These are phyloP conservation scores for Spinus olivaceus DNA, from an alignment of 2,797 vertebrate species.

Conservation along the genomic window DNA sequence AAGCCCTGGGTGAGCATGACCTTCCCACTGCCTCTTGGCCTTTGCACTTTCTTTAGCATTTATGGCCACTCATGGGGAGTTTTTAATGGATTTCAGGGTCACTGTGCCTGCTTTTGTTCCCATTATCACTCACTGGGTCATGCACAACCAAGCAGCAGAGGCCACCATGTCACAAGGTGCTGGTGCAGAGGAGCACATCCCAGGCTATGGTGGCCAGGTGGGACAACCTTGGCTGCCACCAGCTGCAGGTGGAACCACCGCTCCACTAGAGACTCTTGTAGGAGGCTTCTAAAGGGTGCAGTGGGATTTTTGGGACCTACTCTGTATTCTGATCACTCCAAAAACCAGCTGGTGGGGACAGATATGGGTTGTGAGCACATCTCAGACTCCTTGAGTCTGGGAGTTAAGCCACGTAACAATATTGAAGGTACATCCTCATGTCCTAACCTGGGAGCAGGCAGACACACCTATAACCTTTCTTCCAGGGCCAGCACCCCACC, in stretches of 20 bases:
- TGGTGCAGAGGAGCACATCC: not conserved
- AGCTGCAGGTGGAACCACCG: not conserved
- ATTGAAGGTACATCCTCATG: not conserved
- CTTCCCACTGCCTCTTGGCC: not conserved
- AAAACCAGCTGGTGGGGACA: not conserved
- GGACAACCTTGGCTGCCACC: not conserved
- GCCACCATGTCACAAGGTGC: accelerated
- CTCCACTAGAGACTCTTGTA: not conserved
- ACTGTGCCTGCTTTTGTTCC: accelerated
- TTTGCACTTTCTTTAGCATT: not conserved
- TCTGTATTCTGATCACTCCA: not conserved
- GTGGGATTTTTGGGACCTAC: accelerated
- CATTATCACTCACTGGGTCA: accelerated
- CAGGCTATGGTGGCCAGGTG: not conserved
- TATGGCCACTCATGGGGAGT: not conserved
- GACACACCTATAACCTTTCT: not conserved
- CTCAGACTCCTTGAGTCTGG: not conserved
- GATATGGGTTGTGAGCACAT: not conserved
- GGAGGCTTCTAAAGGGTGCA: not conserved
- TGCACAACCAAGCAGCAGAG: not conserved
- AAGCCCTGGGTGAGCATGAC: not conserved
- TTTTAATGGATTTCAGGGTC: not conserved
- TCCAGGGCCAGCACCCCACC: not conserved
- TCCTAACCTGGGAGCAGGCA: not conserved
- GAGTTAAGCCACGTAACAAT: not conserved